Evolutionary conservation across 2,797 vertebrate genomes (phyloP).

Genomic region (Rhincodon typus): DNA sequence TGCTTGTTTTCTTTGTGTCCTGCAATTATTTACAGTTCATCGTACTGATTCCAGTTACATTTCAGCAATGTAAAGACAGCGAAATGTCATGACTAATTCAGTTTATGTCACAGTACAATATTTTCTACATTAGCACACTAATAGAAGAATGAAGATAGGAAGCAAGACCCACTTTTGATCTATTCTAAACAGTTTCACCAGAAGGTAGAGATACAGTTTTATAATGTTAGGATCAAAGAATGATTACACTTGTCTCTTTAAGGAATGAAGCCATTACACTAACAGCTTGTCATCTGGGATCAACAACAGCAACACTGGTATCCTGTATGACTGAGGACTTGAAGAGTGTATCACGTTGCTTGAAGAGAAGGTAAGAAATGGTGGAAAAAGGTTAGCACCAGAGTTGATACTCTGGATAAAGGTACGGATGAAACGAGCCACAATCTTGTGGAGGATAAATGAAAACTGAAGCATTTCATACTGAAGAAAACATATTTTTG

Average conservation of each 20-base stretch:
- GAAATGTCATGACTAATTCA: background rate
- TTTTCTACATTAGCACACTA: background rate
- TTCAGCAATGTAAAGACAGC: background rate
- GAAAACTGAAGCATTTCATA: background rate
- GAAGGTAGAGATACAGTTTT: background rate
- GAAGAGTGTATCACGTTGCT: background rate
- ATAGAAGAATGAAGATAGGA: background rate
- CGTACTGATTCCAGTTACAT: background rate
- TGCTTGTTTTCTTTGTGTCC: background rate
- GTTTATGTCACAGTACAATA: background rate
- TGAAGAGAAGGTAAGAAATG: background rate
- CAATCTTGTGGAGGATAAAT: background rate
- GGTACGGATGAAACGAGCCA: background rate
- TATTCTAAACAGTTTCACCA: background rate
- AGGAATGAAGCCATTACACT: background rate
- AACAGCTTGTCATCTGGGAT: background rate
- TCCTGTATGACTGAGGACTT: background rate
- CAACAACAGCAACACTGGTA: background rate
- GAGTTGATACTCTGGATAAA: background rate
- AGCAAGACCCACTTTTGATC: background rate
- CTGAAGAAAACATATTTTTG: background rate
- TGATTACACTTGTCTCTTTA: background rate
- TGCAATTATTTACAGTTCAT: background rate
- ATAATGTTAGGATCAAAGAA: background rate
- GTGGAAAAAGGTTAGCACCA: background rate